These are phyloP conservation scores for Sebastes nivosus DNA, from an alignment of 2,797 vertebrate genomes.

Conservation along the genomic window DNA sequence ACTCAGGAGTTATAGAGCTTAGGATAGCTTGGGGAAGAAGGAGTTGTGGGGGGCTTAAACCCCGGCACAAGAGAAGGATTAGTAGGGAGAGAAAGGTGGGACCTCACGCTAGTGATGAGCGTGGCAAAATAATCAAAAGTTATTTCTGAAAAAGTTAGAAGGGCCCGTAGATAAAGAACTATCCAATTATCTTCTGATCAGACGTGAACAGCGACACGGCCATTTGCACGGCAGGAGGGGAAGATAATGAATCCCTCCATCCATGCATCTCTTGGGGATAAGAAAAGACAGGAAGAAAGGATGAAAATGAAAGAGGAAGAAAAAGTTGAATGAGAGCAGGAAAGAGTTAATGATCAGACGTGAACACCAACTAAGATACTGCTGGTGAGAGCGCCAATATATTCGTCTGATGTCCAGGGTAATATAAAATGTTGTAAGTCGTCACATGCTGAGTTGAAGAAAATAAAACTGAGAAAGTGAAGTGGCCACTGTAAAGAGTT, in stretches of 20 bases:
- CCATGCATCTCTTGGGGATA: constrained; percentile 21
- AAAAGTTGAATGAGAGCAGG: constrained; percentile 4
- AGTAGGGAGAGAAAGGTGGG: not conserved
- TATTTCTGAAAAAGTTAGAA: constrained; percentile 43
- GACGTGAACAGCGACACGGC: constrained; percentile 46
- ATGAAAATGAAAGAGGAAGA: not conserved
- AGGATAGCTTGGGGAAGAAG: not conserved
- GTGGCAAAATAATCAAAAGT: constrained; percentile 34
- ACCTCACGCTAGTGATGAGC: constrained; percentile 29
- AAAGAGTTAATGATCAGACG: constrained; percentile 30
- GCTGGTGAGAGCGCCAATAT: not conserved
- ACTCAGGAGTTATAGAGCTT: not conserved
- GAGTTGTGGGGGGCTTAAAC: not conserved
- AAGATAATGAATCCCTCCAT: constrained; percentile 54
- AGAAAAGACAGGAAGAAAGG: not conserved
- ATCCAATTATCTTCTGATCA: constrained; percentile 66
- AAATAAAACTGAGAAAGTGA: not conserved
- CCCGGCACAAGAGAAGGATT: not conserved
- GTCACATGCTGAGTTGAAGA: not conserved
- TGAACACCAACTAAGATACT: not conserved
- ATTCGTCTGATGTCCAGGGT: not conserved
- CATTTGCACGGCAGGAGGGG: constrained; percentile 45
- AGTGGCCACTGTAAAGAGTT: not conserved
- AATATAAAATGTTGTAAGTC: constrained; percentile 27
- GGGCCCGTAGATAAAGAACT: constrained; percentile 47